Base-by-base conservation (phyloP, 2,797 vertebrate genomes). In the Varecia variegata region DNA sequence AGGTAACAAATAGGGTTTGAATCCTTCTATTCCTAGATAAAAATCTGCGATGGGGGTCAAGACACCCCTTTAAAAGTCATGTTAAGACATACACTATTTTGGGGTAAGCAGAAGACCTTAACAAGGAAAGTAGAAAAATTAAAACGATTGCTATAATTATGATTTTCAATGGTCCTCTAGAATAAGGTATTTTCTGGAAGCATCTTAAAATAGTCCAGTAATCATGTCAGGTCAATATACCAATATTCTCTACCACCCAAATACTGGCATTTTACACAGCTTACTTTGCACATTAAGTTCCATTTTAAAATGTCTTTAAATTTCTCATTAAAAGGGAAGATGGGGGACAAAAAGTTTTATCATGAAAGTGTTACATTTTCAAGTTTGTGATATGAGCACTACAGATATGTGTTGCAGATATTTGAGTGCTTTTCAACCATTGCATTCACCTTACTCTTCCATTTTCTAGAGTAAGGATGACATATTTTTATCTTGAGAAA, bases 1-100 rank as follows among this genome's bases (percentile, higher is more conserved):
- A 98, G 94, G 96, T 92, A 98, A 97, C 97, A 97, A 98, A 95
- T 96, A 95, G 65, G 95, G 96, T 94, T 98, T 97, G 96, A 97
- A 93, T 97, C 97, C 97, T 98, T 91, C 96, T 98, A 97, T 91
- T 97, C 97, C 95, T 97, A 98, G 97, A 93, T 92, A 97, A 96
- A 97, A 96, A 96, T 97, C 93, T 97, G 95, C 79, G 89, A 92
- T 38, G 90, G 96, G 96, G 96, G 87, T 93, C 93, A 96, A 96
- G 83, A 27, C 58, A 93, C 96, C 97, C 96, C 95, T 96, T 97
- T 96, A 77, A 76, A 86, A 97, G 94, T 97, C 96, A 97, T 27
- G 93, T 97, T 95, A 98, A 74, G 54, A 81, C 58, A 56, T 60
- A 89, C 4, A 93, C 96, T 97, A 97, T 77, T 94, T 82, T 96